Percentiles rank a stretch among this genome's conserved stretches.
These are phyloP conservation scores for Megaceryle maxima DNA, from an alignment of 2,113 vertebrate species.

Conservation along the genomic window DNA sequence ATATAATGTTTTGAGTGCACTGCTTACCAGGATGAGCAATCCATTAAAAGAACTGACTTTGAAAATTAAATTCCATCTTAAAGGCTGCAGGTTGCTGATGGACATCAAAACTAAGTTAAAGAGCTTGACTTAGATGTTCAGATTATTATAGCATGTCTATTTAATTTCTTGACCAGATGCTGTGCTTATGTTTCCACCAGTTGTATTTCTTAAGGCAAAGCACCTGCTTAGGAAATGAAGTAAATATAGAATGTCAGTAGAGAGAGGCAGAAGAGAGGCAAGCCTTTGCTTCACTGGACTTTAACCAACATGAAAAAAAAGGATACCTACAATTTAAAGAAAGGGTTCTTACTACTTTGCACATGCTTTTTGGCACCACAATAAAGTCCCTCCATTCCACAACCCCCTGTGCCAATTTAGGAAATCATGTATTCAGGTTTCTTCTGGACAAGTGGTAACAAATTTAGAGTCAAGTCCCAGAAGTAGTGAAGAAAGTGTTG, in stretches of 20 bases:
- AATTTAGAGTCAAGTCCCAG: background rate
- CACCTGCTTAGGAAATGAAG: background rate
- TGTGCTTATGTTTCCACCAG: background rate
- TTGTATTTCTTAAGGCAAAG: constrained; percentile 4
- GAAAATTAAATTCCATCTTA: constrained; percentile 28
- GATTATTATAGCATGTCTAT: background rate
- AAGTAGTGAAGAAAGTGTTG: rapidly evolving
- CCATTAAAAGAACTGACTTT: background rate
- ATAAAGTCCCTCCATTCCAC: background rate
- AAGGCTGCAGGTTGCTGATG: constrained; percentile 1
- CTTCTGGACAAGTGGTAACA: background rate
- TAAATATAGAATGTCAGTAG: background rate
- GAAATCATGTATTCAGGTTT: background rate
- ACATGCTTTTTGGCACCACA: background rate
- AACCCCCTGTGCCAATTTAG: background rate
- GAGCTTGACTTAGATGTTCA: background rate
- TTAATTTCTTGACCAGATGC: constrained; percentile 14
- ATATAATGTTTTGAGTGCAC: background rate
- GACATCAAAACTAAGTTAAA: constrained; percentile 42
- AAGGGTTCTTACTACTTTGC: background rate
- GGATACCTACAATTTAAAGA: background rate
- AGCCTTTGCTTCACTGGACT: background rate
- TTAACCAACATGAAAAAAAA: background rate
- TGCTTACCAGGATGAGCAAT: background rate
- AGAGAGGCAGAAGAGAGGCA: background rate